Conservation (phyloP, 2,113 vertebrate species). For the Psammodynastes pulverulentus region DNA sequence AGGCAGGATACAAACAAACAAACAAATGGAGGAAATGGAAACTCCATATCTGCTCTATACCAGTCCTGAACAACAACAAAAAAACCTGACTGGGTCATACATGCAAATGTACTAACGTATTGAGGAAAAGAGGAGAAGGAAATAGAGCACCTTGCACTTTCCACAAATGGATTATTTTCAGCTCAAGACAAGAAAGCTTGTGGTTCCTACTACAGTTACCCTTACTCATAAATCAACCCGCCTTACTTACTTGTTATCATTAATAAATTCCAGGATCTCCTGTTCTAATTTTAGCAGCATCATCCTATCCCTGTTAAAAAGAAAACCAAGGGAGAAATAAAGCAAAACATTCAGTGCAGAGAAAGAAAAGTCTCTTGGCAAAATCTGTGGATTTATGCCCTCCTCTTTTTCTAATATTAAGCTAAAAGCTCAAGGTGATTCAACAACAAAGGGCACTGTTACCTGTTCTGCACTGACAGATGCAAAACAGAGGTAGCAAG, state of each 20-base stretch:
- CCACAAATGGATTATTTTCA: neutral
- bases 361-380: neutral
- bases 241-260: conserved; percentile 90
- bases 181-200: neutral
- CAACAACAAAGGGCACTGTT: too few species aligned
- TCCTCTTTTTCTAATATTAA: neutral
- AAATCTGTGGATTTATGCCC: neutral
- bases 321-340: conserved; percentile 37
- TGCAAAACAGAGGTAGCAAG: neutral
- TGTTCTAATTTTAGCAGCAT: conserved; percentile 99
- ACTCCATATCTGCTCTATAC: neutral
- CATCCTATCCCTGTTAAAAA: conserved; percentile 90
- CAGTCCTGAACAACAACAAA: neutral
- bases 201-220: neutral
- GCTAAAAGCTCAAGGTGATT: neutral
- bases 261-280: conserved; percentile 99
- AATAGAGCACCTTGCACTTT: neutral
- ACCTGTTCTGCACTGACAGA: neutral
- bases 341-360: conserved; percentile 17
- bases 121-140: neutral
- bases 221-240: neutral
- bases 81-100: neutral
- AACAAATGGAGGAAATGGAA: neutral
- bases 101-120: neutral
- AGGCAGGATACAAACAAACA: too few species aligned